Evolutionary conservation across 2,113 vertebrate species (phyloP), one percentile per base, ranked within the genome.

Genomic region (Sebastes fasciatus): DNA sequence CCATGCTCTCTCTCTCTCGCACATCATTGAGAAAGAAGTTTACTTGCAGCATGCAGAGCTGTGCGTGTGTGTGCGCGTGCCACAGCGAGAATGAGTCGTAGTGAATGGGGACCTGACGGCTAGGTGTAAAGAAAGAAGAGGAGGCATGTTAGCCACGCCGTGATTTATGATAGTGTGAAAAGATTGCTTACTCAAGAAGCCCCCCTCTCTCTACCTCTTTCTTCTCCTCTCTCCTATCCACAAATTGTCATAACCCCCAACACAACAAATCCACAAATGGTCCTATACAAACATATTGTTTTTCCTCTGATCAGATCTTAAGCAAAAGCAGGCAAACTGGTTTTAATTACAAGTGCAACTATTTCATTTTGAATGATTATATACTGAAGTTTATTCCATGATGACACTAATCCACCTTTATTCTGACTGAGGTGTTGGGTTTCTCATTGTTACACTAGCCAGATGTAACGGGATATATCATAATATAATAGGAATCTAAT

Each of bases 131-230:
- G 90, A 94, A 89, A 80, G 87, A 94, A 94, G 94, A 96, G 86
- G 94, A 96, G 86, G 94, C 92, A 94, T 94, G 91, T 90, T 92
- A 79, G 82, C 86, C 49, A 23, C 48, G 4, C 68, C 11, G 92
- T 97, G 97, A 98, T 99, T 97, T 97, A 97, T 97, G 95, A 92
- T 89, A 88, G 86, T 86, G 94, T 85, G 91, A 94, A 95, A 80
- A 92, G 93, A 95, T 93, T 97, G 95, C 96, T 97, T 96, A 96
- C 96, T 95, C 90, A 94, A 88, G 91, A 94, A 87, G 90, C 72
- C 61, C 17, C 92, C 91, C 91, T 81, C 79, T 80, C 74, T 51
- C 61, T 42, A 40, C 10, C 17, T 57, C 64, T 46, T 16, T 62
- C 66, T 63, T 40, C 34, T 43, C 2, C 66, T 54, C 64, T 66